A percentile compares a stretch with the other conserved stretches of the same genome.
phyloP scores from a whole-genome alignment of 2,888 invertebrate genomes.

The Cataglyphis cursor region DNA sequence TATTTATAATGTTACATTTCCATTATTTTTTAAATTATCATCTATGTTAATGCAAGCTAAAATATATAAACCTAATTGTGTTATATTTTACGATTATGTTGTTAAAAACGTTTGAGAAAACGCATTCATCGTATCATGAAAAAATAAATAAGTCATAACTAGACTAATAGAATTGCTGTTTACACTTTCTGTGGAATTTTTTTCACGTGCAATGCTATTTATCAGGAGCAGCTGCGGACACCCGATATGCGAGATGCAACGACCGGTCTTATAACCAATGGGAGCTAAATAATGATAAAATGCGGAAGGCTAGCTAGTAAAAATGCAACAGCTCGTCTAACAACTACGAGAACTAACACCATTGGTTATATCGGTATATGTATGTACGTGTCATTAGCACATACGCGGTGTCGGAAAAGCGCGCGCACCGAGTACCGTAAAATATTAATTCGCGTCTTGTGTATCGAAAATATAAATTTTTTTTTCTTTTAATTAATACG shows the following conservation, averaged over 20 bases:
- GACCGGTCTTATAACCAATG: conserved; percentile 82
- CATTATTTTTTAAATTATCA: background rate
- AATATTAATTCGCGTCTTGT: background rate
- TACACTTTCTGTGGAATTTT: background rate
- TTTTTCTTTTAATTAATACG: background rate
- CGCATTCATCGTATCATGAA: background rate
- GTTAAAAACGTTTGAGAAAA: conserved; percentile 1
- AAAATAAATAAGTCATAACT: conserved; percentile 1
- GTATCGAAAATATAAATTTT: background rate
- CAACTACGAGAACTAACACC: conserved; percentile 85
- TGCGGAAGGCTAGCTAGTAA: conserved; percentile 86
- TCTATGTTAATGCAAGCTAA: background rate
- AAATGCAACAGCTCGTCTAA: conserved; percentile 86
- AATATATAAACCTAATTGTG: background rate
- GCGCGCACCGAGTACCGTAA: conserved; percentile 56
- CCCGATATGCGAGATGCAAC: conserved; percentile 67
- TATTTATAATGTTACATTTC: background rate
- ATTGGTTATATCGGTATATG: conserved; percentile 81
- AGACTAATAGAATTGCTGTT: background rate
- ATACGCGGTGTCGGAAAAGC: conserved; percentile 73
- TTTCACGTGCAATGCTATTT: conserved; percentile 5
- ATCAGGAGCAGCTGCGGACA: conserved; percentile 61
- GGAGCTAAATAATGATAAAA: conserved; percentile 83
- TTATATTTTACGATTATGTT: background rate
- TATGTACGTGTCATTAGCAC: conserved; percentile 81